Evolutionary conservation across 2,797 vertebrate species (phyloP).

Genomic region (Loris lydekkerianus): DNA sequence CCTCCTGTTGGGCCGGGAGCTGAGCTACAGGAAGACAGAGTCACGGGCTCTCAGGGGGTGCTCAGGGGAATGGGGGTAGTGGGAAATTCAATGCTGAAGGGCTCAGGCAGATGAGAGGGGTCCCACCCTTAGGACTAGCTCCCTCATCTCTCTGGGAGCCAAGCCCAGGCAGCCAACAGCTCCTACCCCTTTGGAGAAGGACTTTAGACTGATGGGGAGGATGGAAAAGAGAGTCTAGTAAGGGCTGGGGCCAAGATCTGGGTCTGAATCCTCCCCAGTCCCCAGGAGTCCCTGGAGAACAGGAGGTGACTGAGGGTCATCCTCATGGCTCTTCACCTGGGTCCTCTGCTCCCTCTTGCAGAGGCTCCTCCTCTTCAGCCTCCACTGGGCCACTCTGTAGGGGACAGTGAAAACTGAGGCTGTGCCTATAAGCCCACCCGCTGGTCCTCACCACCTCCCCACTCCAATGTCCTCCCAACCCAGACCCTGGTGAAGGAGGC

Average conservation of each 20-base stretch:
- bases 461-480: background rate
- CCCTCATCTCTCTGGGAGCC: background rate
- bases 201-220: background rate
- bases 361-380: background rate
- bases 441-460: background rate
- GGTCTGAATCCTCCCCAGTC: background rate
- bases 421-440: background rate
- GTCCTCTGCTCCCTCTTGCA: background rate
- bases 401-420: background rate
- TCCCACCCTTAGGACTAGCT: background rate
- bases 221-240: background rate
- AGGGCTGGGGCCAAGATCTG: background rate
- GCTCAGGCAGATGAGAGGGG: background rate
- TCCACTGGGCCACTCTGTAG: background rate
- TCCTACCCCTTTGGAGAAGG: background rate
- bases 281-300: background rate
- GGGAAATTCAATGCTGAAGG: background rate
- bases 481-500: background rate
- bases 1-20: conserved; percentile 31
- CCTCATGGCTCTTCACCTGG: conserved; percentile 62
- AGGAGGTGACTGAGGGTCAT: background rate
- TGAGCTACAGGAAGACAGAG: conserved; percentile 29
- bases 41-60: background rate
- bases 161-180: background rate
- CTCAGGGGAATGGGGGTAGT: background rate